Base-by-base conservation (phyloP, 2,113 vertebrate genomes). In the Himantopus leucocephalus region DNA sequence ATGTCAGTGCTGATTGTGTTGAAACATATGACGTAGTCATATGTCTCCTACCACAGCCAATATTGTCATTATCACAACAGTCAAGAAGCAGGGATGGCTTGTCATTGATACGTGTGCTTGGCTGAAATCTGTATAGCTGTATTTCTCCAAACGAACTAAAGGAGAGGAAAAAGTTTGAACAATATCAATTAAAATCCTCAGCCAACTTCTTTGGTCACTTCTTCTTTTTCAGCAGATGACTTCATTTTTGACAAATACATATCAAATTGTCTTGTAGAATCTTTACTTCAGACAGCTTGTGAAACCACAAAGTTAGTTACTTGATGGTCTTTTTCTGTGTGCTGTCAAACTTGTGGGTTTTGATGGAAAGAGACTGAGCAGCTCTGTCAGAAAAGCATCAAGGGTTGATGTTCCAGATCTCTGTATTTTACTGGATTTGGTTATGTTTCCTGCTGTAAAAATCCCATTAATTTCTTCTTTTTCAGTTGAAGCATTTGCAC, bases 101-200 rank as follows among this genome's bases (percentile, higher is more conserved):
- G 32, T 45, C 34, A 14, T 0, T 3, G 10, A 11, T 70, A 16
- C 0, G 2, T 43, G 29, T 18, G 2, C 22, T 76, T 64, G 5
- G 12, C 50, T 43, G 55, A 84, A 50, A 37, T 52, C n/a, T 55
- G 1, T 15, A 1, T 16, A 67, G 41, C 43, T 4, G 0, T 19
- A 10, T 52, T 91, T 70, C 59, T 83, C 52, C 77, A 64, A 32
- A 48, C 45, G 34, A 58, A 9, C 41, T 76, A 2, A 41, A 56
- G 39, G 26, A 45, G 5, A 43, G 30, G 47, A 35, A 43, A 41
- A 73, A 47, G 26, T 41, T 4, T 13, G 32, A 71, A 12, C 18
- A 26, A 8, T 10, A 34, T n/a, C 37, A 59, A 8, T 83, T 63
- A 48, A 83, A 79, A 75, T 70, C 58, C 37, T 70, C 55, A 12